phyloP scores from a whole-genome alignment of 2,888 invertebrate genomes.

The Andrena bucephala region DNA sequence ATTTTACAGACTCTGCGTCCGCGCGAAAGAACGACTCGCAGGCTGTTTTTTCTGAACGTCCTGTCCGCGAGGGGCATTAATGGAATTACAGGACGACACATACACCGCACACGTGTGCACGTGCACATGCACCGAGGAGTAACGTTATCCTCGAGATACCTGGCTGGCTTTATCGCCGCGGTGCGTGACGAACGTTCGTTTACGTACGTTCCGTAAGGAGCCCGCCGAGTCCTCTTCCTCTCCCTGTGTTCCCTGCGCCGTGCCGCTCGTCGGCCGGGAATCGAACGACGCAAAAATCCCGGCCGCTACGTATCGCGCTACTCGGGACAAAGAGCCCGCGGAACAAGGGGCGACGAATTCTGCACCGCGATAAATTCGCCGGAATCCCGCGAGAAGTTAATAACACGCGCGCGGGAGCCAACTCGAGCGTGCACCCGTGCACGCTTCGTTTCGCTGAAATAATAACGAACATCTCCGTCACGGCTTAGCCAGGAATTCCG shows the following conservation, averaged over 20 bases:
- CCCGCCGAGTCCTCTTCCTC: constrained; percentile 29
- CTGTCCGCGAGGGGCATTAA: constrained; percentile 52
- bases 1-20: neutral
- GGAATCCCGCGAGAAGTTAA: constrained; percentile 62
- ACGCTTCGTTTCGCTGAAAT: constrained; percentile 78
- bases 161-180: constrained; percentile 80
- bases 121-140: constrained; percentile 67
- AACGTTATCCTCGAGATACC: constrained; percentile 82
- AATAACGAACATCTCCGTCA: constrained; percentile 74
- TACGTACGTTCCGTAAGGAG: constrained; percentile 65
- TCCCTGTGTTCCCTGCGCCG: constrained; percentile 5
- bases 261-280: constrained; percentile 27
- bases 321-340: neutral
- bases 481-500: constrained; percentile 71
- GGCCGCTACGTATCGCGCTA: neutral
- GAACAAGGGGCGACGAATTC: constrained; percentile 51
- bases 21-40: constrained; percentile 5
- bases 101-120: constrained; percentile 16
- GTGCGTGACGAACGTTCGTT: constrained; percentile 80
- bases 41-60: constrained; percentile 34
- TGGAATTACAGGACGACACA: constrained; percentile 70
- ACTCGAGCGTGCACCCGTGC: constrained; percentile 74
- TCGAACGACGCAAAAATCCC: constrained; percentile 25
- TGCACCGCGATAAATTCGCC: constrained; percentile 63
- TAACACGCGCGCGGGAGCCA: constrained; percentile 69